Percentiles rank a stretch among this genome's conserved stretches.
phyloP scores from a whole-genome alignment of 2,797 vertebrate species.

The Micromesistius poutassou region DNA sequence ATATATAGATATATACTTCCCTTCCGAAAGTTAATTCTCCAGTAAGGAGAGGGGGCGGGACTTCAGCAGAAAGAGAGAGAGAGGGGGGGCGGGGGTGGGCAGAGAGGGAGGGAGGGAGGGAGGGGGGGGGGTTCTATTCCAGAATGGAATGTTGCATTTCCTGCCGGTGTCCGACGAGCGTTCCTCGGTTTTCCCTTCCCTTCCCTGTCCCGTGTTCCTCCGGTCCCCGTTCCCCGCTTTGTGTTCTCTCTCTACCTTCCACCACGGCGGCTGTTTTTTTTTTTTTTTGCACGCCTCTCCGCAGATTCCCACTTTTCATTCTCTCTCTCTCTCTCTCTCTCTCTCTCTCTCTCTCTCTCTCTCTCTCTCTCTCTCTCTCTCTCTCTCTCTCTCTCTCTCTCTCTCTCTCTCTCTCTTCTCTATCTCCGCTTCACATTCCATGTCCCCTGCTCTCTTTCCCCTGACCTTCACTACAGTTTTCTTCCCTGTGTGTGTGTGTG shows the following conservation, averaged over 20 bases:
- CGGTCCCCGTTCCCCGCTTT: not conserved
- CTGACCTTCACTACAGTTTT: constrained; percentile 5
- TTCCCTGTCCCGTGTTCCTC: not conserved
- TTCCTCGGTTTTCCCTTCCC: not conserved
- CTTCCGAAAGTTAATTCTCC: constrained; percentile 1
- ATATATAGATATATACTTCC: not conserved
- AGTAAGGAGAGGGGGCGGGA: not conserved
- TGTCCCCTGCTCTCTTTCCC: constrained; percentile 7
- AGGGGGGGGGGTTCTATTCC: not conserved
- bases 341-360: not conserved
- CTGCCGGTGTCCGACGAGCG: not conserved
- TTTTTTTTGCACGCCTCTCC: constrained; percentile 2
- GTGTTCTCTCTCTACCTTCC: not conserved
- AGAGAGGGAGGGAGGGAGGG: no score
- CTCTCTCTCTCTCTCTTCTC: not conserved
- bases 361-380: not conserved
- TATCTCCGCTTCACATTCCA: constrained; percentile 5
- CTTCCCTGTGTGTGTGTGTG: not conserved
- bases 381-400: not conserved
- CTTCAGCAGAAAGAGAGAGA: not conserved
- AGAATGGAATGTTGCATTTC: constrained; percentile 9
- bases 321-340: not conserved
- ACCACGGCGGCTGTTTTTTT: not conserved
- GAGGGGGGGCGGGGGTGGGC: not conserved
- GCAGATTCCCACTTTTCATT: not conserved